Percentiles rank a stretch among this genome's conserved stretches.
phyloP scores from a whole-genome alignment of 2,797 vertebrate species.

The Chiloscyllium punctatum region DNA sequence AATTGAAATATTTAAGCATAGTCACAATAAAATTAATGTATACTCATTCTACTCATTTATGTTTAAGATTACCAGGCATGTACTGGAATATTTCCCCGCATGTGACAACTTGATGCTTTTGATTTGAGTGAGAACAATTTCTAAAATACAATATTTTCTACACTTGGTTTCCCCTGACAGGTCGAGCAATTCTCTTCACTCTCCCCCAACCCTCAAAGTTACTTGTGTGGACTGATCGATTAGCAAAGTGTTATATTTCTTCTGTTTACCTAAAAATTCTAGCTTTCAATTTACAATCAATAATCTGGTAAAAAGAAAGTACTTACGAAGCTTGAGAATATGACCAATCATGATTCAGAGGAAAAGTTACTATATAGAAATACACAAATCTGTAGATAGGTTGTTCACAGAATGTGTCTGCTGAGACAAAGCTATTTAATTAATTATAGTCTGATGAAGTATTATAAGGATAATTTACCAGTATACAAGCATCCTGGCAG shows the following conservation, averaged over 20 bases:
- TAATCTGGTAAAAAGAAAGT: background rate
- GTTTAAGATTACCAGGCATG: background rate
- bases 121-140: background rate
- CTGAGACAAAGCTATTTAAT: background rate
- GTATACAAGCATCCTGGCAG: background rate
- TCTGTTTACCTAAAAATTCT: background rate
- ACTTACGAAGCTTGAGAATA: background rate
- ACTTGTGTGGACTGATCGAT: background rate
- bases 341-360: background rate
- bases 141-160: background rate
- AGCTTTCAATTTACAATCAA: background rate
- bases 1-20: background rate
- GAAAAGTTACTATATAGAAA: background rate
- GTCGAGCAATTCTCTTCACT: background rate
- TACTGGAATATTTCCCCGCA: background rate
- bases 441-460: background rate
- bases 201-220: too few species aligned
- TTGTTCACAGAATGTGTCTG: background rate
- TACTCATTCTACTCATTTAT: background rate
- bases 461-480: background rate
- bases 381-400: background rate
- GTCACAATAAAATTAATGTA: background rate
- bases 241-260: background rate
- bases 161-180: background rate
- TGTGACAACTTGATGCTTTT: background rate